These are phyloP conservation scores for Macrochelys suwanniensis DNA, from an alignment of 2,797 vertebrate species.

Conservation along the genomic window DNA sequence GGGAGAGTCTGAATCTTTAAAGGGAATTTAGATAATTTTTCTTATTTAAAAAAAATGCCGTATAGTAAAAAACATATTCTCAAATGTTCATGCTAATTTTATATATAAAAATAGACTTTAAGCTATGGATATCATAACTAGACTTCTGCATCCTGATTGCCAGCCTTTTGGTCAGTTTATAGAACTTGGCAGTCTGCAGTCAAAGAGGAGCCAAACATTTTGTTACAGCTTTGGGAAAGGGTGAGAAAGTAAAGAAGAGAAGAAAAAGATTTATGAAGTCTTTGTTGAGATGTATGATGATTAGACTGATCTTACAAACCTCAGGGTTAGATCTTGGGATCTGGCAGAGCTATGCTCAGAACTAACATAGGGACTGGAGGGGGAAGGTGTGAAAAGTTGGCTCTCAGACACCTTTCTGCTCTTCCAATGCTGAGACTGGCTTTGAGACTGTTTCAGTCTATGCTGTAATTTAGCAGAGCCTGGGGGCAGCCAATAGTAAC, in stretches of 20 bases:
- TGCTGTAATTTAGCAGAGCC: neutral
- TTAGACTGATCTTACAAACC: neutral
- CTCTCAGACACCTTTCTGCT: rapidly evolving
- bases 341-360: neutral
- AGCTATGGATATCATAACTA: constrained; percentile 12
- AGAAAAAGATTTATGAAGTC: neutral
- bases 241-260: constrained; percentile 6
- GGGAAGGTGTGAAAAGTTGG: neutral
- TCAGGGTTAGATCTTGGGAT: neutral
- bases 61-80: neutral
- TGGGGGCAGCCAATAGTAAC: neutral
- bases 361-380: neutral
- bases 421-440: neutral
- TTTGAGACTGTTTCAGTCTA: neutral
- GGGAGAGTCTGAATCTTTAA: neutral
- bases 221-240: constrained; percentile 18
- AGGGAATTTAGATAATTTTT: neutral
- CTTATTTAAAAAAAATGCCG: neutral
- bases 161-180: constrained; percentile 16
- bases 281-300: neutral
- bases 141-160: constrained; percentile 32
- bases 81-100: neutral
- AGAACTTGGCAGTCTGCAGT: constrained; percentile 17
- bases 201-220: constrained; percentile 32
- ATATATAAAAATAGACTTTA: constrained; percentile 28